Base-by-base conservation (phyloP, 2,797 vertebrate genomes). In the Acanthurus tractus region DNA sequence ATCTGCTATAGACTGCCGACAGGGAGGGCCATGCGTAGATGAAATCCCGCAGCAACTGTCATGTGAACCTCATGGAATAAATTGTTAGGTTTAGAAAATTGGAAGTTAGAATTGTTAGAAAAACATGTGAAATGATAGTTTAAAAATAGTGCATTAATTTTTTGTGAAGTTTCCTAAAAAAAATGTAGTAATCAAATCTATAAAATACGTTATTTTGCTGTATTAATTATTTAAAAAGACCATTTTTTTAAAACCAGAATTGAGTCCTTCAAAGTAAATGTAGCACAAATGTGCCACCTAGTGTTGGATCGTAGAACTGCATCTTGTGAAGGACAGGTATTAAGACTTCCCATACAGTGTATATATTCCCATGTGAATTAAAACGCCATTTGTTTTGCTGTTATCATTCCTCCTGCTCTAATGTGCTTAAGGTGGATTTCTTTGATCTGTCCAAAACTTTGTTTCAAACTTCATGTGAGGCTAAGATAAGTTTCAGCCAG, bases 211-310 rank as follows among this genome's bases (percentile, higher is more conserved):
- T 50, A 1, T 25, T 44, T 38, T 72, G 44, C 22, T 54, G 8
- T 61, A n/a, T 38, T 20, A 0, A 13, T 38, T 13, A 38, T 67
- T 46, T 63, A 42, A 48, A 42, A 63, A 29, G 11, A 22, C 64
- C 53, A 22, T 9, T 56, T 81, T 4, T 72, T 6, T 46, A 29
- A 53, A 13, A 36, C 7, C 44, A 58, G 15, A 55, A 59, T 49
- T 55, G 38, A 44, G 9, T 61, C 69, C 53, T 72, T 38, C 4
- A 20, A n/a, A 34, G 52, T 71, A 75, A 75, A 64, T 57, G 23
- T 86, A 68, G 81, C 40, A 22, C 78, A 80, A 53, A 77, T 79
- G 1, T 74, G 89, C 93, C 93, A 84, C 81, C 93, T 81, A 88
- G 89, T 91, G 94, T 86, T 77, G 25, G 61, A 7, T 77, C 3